A percentile compares a stretch with the other conserved stretches of the same genome.
These are phyloP conservation scores for Atlantisia rogersi DNA, from an alignment of 2,113 vertebrate genomes.

Conservation along the genomic window DNA sequence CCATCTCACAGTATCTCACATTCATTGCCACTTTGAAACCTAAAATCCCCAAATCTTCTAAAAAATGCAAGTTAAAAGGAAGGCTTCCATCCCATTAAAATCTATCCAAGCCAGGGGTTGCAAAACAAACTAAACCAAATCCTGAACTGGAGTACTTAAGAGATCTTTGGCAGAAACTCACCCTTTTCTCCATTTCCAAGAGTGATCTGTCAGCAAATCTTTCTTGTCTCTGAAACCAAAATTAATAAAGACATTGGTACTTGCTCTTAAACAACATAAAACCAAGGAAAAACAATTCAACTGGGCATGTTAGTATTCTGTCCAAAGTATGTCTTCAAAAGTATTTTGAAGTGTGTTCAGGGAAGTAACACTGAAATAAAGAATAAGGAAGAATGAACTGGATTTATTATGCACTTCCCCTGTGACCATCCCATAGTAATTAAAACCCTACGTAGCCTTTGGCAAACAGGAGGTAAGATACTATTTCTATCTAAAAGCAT, in stretches of 20 bases:
- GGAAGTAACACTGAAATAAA: background rate
- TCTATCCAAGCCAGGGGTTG: background rate
- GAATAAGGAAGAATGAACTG: background rate
- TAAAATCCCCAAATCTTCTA: background rate
- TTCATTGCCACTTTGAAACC: background rate
- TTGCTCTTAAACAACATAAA: background rate
- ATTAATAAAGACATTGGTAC: conserved; percentile 9
- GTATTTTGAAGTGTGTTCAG: background rate
- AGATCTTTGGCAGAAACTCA: conserved; percentile 73
- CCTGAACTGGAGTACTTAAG: background rate
- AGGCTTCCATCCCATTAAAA: background rate
- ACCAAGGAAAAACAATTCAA: background rate
- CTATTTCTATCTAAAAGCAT: background rate
- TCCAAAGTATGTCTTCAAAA: background rate
- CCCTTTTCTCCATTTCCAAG: conserved; percentile 99
- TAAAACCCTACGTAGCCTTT: background rate
- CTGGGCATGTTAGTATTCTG: background rate
- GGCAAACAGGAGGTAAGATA: background rate
- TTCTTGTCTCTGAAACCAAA: conserved; percentile 91
- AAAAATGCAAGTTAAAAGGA: conserved; percentile 19
- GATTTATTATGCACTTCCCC: background rate
- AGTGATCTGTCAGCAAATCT: conserved; percentile 96
- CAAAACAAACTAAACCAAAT: conserved; percentile 13
- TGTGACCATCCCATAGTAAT: background rate
- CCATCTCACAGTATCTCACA: background rate